Conservation (phyloP, 2,113 vertebrate genomes). For the Pavo muticus region DNA sequence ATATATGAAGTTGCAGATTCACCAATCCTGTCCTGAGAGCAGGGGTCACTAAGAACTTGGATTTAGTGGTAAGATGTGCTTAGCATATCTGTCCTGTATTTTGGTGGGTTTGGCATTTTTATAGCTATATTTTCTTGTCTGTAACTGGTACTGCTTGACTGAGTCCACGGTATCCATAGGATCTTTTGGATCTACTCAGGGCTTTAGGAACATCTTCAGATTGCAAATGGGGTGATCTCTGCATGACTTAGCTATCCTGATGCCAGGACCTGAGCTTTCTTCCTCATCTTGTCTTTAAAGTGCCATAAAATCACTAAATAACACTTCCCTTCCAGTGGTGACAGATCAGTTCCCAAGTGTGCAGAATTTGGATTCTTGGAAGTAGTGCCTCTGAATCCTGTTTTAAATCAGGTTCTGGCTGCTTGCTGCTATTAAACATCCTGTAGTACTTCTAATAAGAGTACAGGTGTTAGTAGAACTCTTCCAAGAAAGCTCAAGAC, state of each 20-base stretch:
- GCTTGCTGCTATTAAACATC: constrained; percentile 38
- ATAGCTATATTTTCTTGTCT: not conserved
- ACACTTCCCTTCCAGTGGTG: not conserved
- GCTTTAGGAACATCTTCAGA: not conserved
- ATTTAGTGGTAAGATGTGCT: not conserved
- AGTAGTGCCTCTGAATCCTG: not conserved
- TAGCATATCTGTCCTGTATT: not conserved
- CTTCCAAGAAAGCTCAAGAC: constrained; percentile 43
- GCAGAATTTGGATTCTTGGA: not conserved
- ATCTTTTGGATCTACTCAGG: not conserved
- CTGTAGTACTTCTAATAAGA: constrained; percentile 36
- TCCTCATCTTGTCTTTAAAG: not conserved
- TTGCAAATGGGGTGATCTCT: not conserved
- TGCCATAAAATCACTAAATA: not conserved
- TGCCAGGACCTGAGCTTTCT: not conserved
- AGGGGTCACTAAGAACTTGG: not conserved
- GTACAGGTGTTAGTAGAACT: constrained; percentile 61
- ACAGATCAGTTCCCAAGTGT: not conserved
- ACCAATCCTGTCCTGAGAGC: not conserved
- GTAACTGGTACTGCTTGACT: not conserved
- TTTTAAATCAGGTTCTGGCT: constrained; percentile 44
- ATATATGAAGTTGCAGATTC: not conserved
- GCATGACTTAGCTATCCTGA: not conserved
- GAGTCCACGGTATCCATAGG: not conserved
- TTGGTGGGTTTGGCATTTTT: not conserved